Evolutionary conservation across 2,113 vertebrate species (phyloP).

Genomic region (Forbesichthys agassizii): DNA sequence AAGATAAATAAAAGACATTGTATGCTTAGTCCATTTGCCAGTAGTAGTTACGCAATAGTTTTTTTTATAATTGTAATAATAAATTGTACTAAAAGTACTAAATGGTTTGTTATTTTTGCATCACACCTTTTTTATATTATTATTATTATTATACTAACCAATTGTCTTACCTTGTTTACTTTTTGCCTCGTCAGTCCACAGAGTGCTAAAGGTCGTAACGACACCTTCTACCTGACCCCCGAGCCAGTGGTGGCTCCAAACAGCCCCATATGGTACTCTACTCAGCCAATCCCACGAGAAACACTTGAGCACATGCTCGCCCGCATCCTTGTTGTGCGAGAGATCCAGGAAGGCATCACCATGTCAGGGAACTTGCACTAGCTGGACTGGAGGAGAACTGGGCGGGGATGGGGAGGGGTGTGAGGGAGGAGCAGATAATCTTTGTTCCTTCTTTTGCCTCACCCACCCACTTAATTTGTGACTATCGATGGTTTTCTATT

Average conservation of each 20-base stretch:
- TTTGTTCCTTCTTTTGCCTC: slow-evolving; percentile 29
- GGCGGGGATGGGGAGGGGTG: background rate
- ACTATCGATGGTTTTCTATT: slow-evolving; percentile 42
- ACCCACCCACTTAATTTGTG: slow-evolving; percentile 54
- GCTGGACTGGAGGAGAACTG: slow-evolving; percentile 52
- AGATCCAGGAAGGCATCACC: slow-evolving; percentile 96
- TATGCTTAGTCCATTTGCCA: too few species aligned
- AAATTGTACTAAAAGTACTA: too few species aligned
- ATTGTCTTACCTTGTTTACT: slow-evolving; percentile 14
- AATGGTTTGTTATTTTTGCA: too few species aligned
- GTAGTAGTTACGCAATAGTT: too few species aligned
- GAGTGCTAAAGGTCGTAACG: slow-evolving; percentile 98
- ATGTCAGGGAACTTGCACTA: slow-evolving; percentile 88
- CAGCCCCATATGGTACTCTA: slow-evolving; percentile 99
- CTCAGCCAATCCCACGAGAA: slow-evolving; percentile 95
- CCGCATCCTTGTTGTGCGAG: slow-evolving; percentile 94
- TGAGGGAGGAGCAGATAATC: slow-evolving; percentile 39
- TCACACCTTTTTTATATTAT: too few species aligned
- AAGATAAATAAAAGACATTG: too few species aligned
- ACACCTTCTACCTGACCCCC: slow-evolving; percentile 98
- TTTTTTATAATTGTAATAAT: too few species aligned
- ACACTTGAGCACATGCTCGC: slow-evolving; percentile 98
- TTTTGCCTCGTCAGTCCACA: slow-evolving; percentile 84
- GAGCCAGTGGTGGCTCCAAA: slow-evolving; percentile 98
- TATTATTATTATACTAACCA: too few species aligned